Evolutionary conservation across 2,797 vertebrate genomes (phyloP).

Genomic region (Sebastes dallii): DNA sequence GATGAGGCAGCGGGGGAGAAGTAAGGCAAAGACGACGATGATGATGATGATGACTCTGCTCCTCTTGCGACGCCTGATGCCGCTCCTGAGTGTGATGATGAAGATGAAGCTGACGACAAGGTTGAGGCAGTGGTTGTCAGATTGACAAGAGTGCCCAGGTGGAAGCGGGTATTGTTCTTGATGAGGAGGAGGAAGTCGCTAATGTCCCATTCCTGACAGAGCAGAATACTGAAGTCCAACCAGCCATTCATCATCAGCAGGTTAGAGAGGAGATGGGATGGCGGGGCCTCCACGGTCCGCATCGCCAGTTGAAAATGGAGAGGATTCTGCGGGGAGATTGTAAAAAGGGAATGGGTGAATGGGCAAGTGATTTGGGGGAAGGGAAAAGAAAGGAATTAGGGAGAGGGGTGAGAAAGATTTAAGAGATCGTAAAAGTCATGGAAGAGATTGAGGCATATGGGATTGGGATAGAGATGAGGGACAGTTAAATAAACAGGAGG

Average conservation of each 20-base stretch:
- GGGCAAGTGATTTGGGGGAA: neutral
- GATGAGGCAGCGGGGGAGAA: slow-evolving; percentile 32
- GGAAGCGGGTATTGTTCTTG: slow-evolving; percentile 92
- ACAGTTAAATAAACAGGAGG: slow-evolving; percentile 1
- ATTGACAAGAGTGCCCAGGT: slow-evolving; percentile 90
- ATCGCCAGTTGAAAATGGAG: slow-evolving; percentile 97
- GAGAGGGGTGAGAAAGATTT: neutral
- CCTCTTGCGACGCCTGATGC: slow-evolving; percentile 13
- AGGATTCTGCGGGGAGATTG: slow-evolving; percentile 85
- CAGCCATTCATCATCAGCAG: slow-evolving; percentile 96
- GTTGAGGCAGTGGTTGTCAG: slow-evolving; percentile 76
- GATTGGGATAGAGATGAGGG: slow-evolving; percentile 6
- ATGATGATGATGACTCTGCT: slow-evolving; percentile 49
- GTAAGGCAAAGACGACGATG: slow-evolving; percentile 53
- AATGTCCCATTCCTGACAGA: slow-evolving; percentile 95
- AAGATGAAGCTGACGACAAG: slow-evolving; percentile 31
- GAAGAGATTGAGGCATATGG: neutral
- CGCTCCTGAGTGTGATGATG: slow-evolving; percentile 28
- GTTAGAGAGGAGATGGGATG: slow-evolving; percentile 88
- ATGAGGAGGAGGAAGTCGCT: slow-evolving; percentile 90
- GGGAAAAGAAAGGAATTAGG: neutral
- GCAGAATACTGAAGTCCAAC: slow-evolving; percentile 94
- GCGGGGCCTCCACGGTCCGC: slow-evolving; percentile 81
- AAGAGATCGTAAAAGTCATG: neutral
- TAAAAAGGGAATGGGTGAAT: neutral